These are phyloP conservation scores for Desoria tigrina DNA, from an alignment of 2,888 invertebrate genomes.

Conservation along the genomic window DNA sequence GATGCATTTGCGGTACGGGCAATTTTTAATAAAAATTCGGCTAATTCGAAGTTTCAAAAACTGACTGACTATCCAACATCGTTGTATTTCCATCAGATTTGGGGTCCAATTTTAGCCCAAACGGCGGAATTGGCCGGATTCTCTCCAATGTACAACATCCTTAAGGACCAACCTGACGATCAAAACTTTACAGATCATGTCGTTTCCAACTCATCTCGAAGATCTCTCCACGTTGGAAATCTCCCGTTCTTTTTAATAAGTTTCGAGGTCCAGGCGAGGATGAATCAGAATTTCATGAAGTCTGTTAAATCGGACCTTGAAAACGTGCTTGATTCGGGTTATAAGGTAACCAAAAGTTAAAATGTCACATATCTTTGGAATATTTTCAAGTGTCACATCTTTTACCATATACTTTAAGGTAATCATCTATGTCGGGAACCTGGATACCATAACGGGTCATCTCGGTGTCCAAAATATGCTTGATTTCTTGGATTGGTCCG, in stretches of 20 bases:
- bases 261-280: not conserved
- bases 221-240: conserved; percentile 26
- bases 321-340: conserved; percentile 1
- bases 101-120: not conserved
- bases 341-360: conserved; percentile 6
- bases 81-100: not conserved
- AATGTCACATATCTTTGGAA: too few relatives aligned
- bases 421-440: conserved; percentile 13
- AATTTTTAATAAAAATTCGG: not conserved
- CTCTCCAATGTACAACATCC: not conserved
- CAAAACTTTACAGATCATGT: conserved; percentile 16
- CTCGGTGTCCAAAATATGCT: conserved; percentile 5
- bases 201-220: conserved; percentile 6
- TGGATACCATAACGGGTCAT: conserved; percentile 13
- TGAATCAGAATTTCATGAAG: not conserved
- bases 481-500: conserved; percentile 2
- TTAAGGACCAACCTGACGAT: too few relatives aligned
- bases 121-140: not conserved
- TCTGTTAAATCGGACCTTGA: conserved; percentile 4
- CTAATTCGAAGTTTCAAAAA: not conserved
- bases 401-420: too few relatives aligned
- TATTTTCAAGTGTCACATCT: too few relatives aligned
- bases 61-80: not conserved
- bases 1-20: conserved; percentile 43
- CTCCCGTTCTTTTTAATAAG: conserved; percentile 9